These are phyloP conservation scores for Brenthis hecate DNA, from an alignment of 2,888 invertebrate species.

Conservation along the genomic window DNA sequence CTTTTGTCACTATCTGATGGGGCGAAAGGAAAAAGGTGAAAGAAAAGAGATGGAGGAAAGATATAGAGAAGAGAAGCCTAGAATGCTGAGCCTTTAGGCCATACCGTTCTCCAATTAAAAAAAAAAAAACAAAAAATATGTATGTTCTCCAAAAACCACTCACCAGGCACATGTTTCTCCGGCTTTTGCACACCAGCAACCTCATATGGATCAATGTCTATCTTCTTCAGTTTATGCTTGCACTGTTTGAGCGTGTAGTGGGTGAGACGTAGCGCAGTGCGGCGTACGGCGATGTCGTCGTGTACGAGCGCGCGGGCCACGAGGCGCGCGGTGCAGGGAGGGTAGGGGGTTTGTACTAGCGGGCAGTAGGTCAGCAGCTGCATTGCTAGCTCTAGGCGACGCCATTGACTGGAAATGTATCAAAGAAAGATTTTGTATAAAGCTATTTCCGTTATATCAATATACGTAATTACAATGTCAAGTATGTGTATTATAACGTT, in stretches of 20 bases:
- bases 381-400: slow-evolving; percentile 89
- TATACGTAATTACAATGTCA: too few species aligned
- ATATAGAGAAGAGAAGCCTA: too few species aligned
- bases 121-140: background rate
- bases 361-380: slow-evolving; percentile 87
- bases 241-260: slow-evolving; percentile 87
- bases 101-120: too few species aligned
- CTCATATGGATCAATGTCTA: slow-evolving; percentile 81
- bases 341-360: slow-evolving; percentile 86
- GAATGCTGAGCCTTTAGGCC: too few species aligned
- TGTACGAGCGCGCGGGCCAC: slow-evolving; percentile 86
- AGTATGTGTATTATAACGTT: too few species aligned
- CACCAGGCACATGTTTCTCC: slow-evolving; percentile 62
- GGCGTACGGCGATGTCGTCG: slow-evolving; percentile 91
- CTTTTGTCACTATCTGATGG: too few species aligned
- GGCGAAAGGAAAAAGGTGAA: too few species aligned
- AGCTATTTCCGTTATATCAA: too few species aligned
- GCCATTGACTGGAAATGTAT: slow-evolving; percentile 86
- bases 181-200: slow-evolving; percentile 63
- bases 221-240: slow-evolving; percentile 85
- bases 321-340: slow-evolving; percentile 84
- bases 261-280: slow-evolving; percentile 84
- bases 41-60: too few species aligned
- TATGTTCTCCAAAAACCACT: background rate
- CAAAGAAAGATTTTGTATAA: too few species aligned